Base-by-base conservation (phyloP, 2,113 vertebrate species). In the Halichoeres trimaculatus region DNA sequence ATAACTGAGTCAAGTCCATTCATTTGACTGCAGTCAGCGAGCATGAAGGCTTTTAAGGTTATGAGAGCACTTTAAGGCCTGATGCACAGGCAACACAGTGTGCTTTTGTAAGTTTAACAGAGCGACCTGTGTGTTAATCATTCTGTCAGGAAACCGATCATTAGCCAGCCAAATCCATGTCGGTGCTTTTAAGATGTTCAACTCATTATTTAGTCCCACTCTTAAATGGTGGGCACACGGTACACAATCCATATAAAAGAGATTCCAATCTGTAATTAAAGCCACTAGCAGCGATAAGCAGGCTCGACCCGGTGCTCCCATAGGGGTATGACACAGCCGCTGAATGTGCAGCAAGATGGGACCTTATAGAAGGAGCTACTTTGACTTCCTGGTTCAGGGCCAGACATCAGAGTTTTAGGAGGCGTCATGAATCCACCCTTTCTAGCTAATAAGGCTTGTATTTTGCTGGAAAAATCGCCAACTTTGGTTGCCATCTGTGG, bases 41-140 rank as follows among this genome's bases (percentile, higher is more conserved):
- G 70, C 81, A 61, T 69, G 67, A 74, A 81, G 75, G 81, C 85
- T 90, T 89, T 90, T 86, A 87, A 89, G 83, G 75, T 83, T 87
- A 88, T 68, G 68, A 58, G 77, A 66, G 70, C 75, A 86, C 75
- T 82, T 76, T 23, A 70, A 47, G 65, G 47, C 66, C 62, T 64
- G 48, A 70, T 71, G 80, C 60, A n/a, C 55, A 20, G 24, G 76
- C 65, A 77, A 82, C 69, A 78, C 63, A 71, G 51, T 73, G 60
- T 47, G 62, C 54, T 70, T 83, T 68, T 70, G 68, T 56, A 77
- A 63, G 60, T 85, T 87, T 80, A 85, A 73, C 77, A 45, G 41
- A 77, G 57, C 59, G 51, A n/a, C 55, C 43, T 17, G 11, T 51
- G 76, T 35, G 74, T 80, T 83, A 67, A 89, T 85, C 81, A 77